A percentile compares a stretch with the other conserved stretches of the same genome.
Evolutionary conservation across 2,797 vertebrate genomes (phyloP).

Genomic region (Tinamus major): DNA sequence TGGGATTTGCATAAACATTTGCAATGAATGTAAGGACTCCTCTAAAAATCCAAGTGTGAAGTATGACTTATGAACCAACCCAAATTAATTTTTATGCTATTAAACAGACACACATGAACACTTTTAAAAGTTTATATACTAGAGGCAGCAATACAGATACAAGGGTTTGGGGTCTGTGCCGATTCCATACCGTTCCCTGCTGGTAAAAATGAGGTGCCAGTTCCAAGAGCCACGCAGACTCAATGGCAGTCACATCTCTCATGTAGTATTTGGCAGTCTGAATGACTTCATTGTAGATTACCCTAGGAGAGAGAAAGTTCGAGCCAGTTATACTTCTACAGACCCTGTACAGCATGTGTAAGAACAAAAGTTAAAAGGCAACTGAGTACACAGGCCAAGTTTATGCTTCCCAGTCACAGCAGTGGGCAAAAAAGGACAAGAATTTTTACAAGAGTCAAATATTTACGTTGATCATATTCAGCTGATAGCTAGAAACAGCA

Average conservation of each 20-base stretch:
- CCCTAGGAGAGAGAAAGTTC: slow-evolving; percentile 80
- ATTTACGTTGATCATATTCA: neutral
- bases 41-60: neutral
- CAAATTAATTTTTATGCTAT: neutral
- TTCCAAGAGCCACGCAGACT: slow-evolving; percentile 95
- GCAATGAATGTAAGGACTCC: neutral
- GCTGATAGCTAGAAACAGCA: neutral
- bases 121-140: slow-evolving; percentile 2
- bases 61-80: neutral
- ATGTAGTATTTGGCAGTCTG: slow-evolving; percentile 98
- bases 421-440: neutral
- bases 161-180: slow-evolving; percentile 57
- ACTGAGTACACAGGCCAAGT: neutral
- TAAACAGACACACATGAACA: neutral
- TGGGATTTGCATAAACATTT: neutral
- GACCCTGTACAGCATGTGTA: neutral
- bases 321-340: neutral
- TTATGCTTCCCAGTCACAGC: neutral
- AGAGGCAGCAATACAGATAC: slow-evolving; percentile 55
- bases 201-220: slow-evolving; percentile 98
- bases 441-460: neutral
- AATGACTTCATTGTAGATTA: slow-evolving; percentile 96
- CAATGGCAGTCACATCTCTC: slow-evolving; percentile 96
- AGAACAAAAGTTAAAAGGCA: neutral
- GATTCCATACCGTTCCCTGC: slow-evolving; percentile 91